These are phyloP conservation scores for Hoplias malabaricus DNA, from an alignment of 2,113 vertebrate genomes.

Conservation along the genomic window DNA sequence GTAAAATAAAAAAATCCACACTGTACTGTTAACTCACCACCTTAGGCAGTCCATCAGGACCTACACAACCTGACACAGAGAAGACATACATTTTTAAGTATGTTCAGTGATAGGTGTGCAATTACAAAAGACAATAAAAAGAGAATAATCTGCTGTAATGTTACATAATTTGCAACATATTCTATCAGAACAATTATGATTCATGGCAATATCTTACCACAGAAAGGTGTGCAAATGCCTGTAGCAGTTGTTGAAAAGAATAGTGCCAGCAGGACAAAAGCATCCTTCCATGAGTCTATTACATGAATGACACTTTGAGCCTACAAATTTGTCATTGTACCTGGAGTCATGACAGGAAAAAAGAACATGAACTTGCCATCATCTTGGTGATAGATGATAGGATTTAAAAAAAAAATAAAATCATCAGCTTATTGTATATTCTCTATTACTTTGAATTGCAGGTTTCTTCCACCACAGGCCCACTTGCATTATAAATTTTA, in stretches of 20 bases:
- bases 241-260: slow-evolving; percentile 16
- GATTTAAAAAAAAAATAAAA: background rate
- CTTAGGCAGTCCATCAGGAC: slow-evolving; percentile 77
- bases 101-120: background rate
- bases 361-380: background rate
- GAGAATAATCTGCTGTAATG: background rate
- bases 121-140: no score
- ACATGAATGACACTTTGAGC: background rate
- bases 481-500: slow-evolving; percentile 81
- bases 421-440: background rate
- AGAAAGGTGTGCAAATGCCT: slow-evolving; percentile 25
- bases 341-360: slow-evolving; percentile 12
- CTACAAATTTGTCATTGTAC: slow-evolving; percentile 39
- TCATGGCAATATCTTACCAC: slow-evolving; percentile 38
- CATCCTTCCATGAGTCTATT: slow-evolving; percentile 37
- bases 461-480: slow-evolving; percentile 65
- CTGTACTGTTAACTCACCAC: slow-evolving; percentile 57
- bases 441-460: slow-evolving; percentile 78
- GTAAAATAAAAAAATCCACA: background rate
- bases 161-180: background rate
- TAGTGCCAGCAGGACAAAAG: slow-evolving; percentile 33
- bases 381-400: background rate
- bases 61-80: slow-evolving; percentile 74
- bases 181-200: background rate
- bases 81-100: slow-evolving; percentile 8